Base-by-base conservation (phyloP, 2,113 vertebrate genomes). In the Tor tambroides region DNA sequence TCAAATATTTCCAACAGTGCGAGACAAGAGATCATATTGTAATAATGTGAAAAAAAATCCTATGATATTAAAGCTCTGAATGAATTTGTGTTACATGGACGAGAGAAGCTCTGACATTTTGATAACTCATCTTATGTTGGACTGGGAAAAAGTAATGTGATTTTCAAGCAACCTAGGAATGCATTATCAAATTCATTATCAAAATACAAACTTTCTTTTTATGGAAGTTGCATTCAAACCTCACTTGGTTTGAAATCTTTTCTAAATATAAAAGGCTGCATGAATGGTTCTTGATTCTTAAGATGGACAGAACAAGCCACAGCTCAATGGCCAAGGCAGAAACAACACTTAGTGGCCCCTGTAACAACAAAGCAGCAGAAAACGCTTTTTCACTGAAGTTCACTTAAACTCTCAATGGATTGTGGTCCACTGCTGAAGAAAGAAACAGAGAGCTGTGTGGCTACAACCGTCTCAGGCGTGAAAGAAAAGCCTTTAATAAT, bases 371-470 rank as follows among this genome's bases (percentile, higher is more conserved):
- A 65, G 14, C 17, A 28, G 59, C 38, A 65, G 23, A 81, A 43
- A 80, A 7, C 23, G 5, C 23, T 61, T 61, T 80, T 35, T 79
- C 17, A 61, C 78, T 38, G 78, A 63, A 80, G 78, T 61, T 80
- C 54, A 80, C 78, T 80, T 80, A 41, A 80, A 63, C 32, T 17
- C 79, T 81, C 79, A 81, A 65, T 43, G 79, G 41, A 43, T 81
- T 65, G 78, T 35, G 30, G 78, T 81, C 23, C n/a, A 81, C 23
- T 26, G 21, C 56, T 63, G n/a, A 63, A 63, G 54, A 65, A 65
- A 26, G 32, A 80, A 61, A 38, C 54, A 19, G 54, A 80, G 32
- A 41, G 56, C 32, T 61, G 54, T 80, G 21, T 35, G 51, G 32
- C 79, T 63, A 26, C 35, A 80, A 28, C 35, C 12, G 0, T 41